These are phyloP conservation scores for Mus minutoides DNA, from an alignment of 2,797 vertebrate species.

Conservation along the genomic window DNA sequence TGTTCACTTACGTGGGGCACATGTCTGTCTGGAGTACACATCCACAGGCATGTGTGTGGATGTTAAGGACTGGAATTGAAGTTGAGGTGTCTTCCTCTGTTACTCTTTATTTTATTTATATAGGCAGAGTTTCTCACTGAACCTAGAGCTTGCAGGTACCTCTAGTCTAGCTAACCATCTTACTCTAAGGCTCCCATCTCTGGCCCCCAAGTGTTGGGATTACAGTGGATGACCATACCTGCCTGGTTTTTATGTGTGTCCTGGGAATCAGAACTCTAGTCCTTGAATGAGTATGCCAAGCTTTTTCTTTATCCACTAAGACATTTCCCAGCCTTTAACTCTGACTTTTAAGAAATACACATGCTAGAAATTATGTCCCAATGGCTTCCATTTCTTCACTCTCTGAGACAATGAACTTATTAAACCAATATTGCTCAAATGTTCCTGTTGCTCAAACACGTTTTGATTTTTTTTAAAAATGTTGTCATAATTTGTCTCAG, in stretches of 20 bases:
- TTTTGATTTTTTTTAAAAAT: slow-evolving; percentile 39
- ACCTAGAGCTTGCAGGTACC: not conserved
- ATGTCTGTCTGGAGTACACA: not conserved
- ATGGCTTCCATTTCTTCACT: not conserved
- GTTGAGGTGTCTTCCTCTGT: not conserved
- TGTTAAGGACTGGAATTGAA: not conserved
- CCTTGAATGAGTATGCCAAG: not conserved
- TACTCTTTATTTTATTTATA: not conserved
- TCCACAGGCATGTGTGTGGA: not conserved
- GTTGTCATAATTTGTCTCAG: not conserved
- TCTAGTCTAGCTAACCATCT: not conserved
- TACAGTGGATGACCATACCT: not conserved
- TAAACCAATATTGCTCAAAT: slow-evolving; percentile 46
- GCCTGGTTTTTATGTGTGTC: not conserved
- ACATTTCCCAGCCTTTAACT: not conserved
- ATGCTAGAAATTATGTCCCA: slow-evolving; percentile 39
- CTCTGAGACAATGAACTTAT: slow-evolving; percentile 49
- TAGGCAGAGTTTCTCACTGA: not conserved
- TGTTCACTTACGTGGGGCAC: not conserved
- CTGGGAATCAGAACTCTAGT: not conserved
- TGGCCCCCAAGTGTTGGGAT: not conserved
- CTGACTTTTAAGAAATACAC: not conserved
- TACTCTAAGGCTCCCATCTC: not conserved
- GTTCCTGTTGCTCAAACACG: slow-evolving; percentile 53
- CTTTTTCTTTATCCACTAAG: not conserved